Evolutionary conservation across 2,888 invertebrate genomes (phyloP).

Genomic region (Digitonthophagus gazella): DNA sequence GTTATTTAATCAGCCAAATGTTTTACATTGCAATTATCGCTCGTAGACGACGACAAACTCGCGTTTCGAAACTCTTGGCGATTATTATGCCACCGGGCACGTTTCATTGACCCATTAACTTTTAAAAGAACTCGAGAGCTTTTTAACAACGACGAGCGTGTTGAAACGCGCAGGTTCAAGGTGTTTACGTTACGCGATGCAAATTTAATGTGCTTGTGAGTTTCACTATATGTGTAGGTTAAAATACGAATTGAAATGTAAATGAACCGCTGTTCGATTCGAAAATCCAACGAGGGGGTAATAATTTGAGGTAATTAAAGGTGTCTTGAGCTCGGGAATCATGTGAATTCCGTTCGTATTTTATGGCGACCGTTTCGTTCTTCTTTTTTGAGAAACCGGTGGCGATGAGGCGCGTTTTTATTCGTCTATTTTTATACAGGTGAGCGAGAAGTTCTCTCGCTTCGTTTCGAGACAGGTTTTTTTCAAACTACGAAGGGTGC

Average conservation of each 20-base stretch:
- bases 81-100: background rate
- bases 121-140: background rate
- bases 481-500: background rate
- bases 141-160: background rate
- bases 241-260: background rate
- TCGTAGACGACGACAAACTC: background rate
- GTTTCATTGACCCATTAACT: background rate
- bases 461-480: conserved; percentile 27
- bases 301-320: background rate
- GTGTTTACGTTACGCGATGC: background rate
- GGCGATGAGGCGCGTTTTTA: conserved; percentile 33
- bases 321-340: background rate
- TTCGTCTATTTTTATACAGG: conserved; percentile 34
- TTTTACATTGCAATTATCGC: background rate
- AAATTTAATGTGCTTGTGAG: background rate
- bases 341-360: background rate
- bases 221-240: background rate
- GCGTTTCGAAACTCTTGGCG: background rate
- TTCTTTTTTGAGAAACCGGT: conserved; percentile 29
- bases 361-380: conserved; percentile 6
- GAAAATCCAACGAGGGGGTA: background rate
- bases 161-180: background rate
- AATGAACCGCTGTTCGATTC: background rate
- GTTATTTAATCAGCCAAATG: background rate
- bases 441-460: conserved; percentile 27